These are phyloP conservation scores for Natrix natrix DNA, from an alignment of 2,797 vertebrate species.

Conservation along the genomic window DNA sequence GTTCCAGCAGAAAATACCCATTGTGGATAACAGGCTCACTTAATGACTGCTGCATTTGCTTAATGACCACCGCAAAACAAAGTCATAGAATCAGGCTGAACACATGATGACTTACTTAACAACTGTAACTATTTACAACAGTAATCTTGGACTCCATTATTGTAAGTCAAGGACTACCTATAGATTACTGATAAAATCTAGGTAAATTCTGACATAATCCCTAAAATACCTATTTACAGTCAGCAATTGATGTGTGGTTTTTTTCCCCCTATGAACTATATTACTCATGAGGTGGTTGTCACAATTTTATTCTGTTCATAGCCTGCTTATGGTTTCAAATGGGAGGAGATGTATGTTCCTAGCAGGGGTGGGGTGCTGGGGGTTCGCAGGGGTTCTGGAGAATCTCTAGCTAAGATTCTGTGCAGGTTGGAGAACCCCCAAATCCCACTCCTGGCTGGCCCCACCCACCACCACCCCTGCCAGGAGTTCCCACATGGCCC, in stretches of 20 bases:
- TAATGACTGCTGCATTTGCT: background rate
- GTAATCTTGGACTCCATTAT: background rate
- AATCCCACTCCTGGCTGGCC: too few relatives aligned
- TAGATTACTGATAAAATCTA: background rate
- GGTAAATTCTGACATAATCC: background rate
- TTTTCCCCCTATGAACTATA: background rate
- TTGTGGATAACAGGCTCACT: background rate
- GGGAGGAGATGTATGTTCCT: background rate
- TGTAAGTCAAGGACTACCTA: background rate
- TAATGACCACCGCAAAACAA: background rate
- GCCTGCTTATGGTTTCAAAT: background rate
- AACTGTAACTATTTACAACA: background rate
- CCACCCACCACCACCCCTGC: too few relatives aligned
- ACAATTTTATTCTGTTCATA: background rate
- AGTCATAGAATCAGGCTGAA: background rate
- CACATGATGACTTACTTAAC: background rate
- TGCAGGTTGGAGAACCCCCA: too few relatives aligned
- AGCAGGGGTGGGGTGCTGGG: too few relatives aligned
- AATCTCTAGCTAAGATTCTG: too few relatives aligned
- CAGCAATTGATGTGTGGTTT: background rate
- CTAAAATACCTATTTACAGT: background rate
- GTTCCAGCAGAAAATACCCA: background rate
- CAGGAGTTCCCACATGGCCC: too few relatives aligned
- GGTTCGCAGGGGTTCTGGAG: too few relatives aligned
- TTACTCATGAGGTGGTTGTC: background rate